A percentile compares a stretch with the other conserved stretches of the same genome.
Evolutionary conservation across 1,140 invertebrate genomes (phyloP).

Genomic region (Diorhabda carinulata): DNA sequence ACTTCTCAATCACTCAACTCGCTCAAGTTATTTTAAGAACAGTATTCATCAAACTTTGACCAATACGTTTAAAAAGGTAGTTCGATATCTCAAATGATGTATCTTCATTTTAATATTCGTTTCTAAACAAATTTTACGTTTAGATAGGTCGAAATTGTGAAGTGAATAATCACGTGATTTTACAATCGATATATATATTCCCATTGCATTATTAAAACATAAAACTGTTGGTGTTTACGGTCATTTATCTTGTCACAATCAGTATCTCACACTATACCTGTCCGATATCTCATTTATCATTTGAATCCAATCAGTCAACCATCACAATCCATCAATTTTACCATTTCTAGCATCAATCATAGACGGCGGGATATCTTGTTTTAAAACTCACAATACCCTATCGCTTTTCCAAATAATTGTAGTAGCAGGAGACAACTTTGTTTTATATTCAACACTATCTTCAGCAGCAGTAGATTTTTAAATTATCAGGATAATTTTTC

Average conservation of each 20-base stretch:
- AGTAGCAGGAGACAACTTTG: slow-evolving; percentile 2
- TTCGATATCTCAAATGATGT: too few species aligned
- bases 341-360: slow-evolving; percentile 41
- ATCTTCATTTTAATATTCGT: too few species aligned
- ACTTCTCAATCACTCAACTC: too few species aligned
- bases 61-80: too few species aligned
- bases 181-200: slow-evolving; percentile 2
- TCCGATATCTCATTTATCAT: slow-evolving; percentile 43
- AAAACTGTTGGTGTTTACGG: slow-evolving; percentile 25
- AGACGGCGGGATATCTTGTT: slow-evolving; percentile 24
- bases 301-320: slow-evolving; percentile 41
- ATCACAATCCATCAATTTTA: slow-evolving; percentile 38
- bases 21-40: too few species aligned
- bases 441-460: too few species aligned
- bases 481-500: too few species aligned
- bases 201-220: slow-evolving; percentile 33
- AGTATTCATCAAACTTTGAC: too few species aligned
- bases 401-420: slow-evolving; percentile 10
- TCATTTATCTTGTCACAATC: slow-evolving; percentile 43
- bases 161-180: too few species aligned
- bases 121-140: too few species aligned
- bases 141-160: too few species aligned
- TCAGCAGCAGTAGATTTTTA: too few species aligned
- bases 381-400: slow-evolving; percentile 20
- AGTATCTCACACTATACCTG: slow-evolving; percentile 36